A percentile compares a stretch with the other conserved stretches of the same genome.
phyloP scores from a whole-genome alignment of 2,113 vertebrate species.

The Clarias macrocephalus region DNA sequence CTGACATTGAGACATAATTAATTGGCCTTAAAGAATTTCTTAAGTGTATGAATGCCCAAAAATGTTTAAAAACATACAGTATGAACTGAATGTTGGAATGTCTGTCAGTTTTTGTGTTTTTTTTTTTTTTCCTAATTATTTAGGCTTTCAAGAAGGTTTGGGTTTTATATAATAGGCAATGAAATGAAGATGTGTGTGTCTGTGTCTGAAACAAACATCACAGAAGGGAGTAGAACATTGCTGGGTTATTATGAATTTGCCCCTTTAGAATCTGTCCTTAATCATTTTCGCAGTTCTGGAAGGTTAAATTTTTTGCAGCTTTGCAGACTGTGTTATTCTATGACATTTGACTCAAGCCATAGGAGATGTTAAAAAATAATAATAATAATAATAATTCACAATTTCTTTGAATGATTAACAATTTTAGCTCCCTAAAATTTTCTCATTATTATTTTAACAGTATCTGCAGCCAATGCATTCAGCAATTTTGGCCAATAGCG shows the following conservation, averaged over 20 bases:
- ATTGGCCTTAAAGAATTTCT: constrained; percentile 48
- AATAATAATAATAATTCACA: not conserved
- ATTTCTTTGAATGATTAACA: not conserved
- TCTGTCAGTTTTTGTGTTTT: not conserved
- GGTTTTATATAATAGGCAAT: constrained; percentile 21
- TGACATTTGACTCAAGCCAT: not conserved
- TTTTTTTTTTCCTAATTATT: constrained; percentile 28
- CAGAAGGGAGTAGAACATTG: constrained; percentile 3
- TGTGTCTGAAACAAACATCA: not conserved
- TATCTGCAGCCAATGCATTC: not conserved
- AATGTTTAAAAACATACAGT: constrained; percentile 5
- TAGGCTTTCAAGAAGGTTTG: constrained; percentile 3
- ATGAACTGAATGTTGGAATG: not conserved
- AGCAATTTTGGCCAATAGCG: not conserved
- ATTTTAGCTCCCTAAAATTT: not conserved
- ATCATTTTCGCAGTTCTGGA: not conserved
- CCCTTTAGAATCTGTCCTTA: constrained; percentile 18
- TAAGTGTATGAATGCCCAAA: constrained; percentile 1
- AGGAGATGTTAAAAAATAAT: not conserved
- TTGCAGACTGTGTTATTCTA: not conserved
- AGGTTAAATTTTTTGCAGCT: not conserved
- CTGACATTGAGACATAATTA: constrained; percentile 29
- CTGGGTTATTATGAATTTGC: constrained; percentile 13
- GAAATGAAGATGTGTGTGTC: constrained; percentile 33
- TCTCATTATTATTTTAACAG: not conserved